Conservation (phyloP, 2,888 invertebrate species). For the Ypsolopha scabrella region DNA sequence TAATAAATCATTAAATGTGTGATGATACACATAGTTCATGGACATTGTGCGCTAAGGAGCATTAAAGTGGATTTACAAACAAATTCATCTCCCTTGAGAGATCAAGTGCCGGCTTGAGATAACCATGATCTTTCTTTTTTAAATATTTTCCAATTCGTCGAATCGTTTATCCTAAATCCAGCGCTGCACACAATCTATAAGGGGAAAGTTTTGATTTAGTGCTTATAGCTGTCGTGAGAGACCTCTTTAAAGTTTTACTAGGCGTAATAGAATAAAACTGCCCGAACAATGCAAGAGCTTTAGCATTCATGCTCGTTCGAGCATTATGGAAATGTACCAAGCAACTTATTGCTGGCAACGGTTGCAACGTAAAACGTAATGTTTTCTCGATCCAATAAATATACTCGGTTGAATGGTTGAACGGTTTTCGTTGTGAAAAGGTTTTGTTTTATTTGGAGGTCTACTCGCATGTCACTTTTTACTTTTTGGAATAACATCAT, state of each 20-base stretch:
- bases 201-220: constrained; percentile 61
- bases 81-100: no score
- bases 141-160: no score
- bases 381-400: constrained; percentile 41
- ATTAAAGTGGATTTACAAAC: no score
- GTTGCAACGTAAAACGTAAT: constrained; percentile 42
- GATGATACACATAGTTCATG: no score
- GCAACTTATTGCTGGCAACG: constrained; percentile 38
- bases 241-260: constrained; percentile 61
- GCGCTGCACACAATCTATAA: constrained; percentile 26
- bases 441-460: neutral
- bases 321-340: constrained; percentile 33
- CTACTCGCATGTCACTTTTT: neutral
- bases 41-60: no score
- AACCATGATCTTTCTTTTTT: no score
- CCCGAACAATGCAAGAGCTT: constrained; percentile 49
- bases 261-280: constrained; percentile 66
- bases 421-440: constrained; percentile 14
- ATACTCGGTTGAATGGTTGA: constrained; percentile 30
- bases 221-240: constrained; percentile 57
- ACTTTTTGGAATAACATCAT: no score
- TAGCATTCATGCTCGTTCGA: constrained; percentile 45
- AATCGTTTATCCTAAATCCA: no score
- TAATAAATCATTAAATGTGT: no score
- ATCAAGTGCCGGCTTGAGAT: no score